Evolutionary conservation across 2,113 vertebrate species (phyloP), one percentile per base, ranked within the genome.

Genomic region (Pterocles orientalis): DNA sequence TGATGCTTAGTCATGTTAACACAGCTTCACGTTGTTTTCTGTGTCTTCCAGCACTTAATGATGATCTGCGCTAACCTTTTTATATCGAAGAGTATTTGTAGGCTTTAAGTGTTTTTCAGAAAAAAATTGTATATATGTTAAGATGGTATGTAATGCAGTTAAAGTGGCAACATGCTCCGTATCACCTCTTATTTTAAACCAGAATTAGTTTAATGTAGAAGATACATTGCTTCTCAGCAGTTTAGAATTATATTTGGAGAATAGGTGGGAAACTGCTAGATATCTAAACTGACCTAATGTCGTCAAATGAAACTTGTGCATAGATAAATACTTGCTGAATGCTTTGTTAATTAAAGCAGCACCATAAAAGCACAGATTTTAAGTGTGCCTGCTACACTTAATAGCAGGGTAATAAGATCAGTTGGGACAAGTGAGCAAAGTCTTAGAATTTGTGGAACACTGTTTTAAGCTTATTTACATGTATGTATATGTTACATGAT

Each of bases 91-190:
- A 82, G 10, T 16, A 58, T 78, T 60, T 89, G 31, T 41, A 50
- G 24, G 11, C 62, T 86, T 79, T 18, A 66, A 57, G n/a, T 33
- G 18, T 33, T 79, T 62, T 66, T 64, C 23, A 33, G 18, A 18
- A 25, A 43, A 54, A 11, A 29, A 13, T 1, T 1, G 0, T 21
- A 3, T 25, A 1, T 57, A 2, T 31, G 39, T 76, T 66, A 53
- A 69, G 45, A 14, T 45, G 29, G 13, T 4, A 2, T 31, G 12
- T 69, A 41, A n/a, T 72, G 50, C 54, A 61, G 18, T 26, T 82
- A 43, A 79, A 48, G 50, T 69, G 26, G n/a, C 31, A 69, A 2
- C 12, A 2, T 66, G 15, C 11, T 57, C 11, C 10, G 2, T 65
- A 2, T 61, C 26, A 60, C 26, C 33, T 79, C 47, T 36, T 43